phyloP scores from a whole-genome alignment of 2,888 invertebrate genomes.

The Sclerodermus sp. region DNA sequence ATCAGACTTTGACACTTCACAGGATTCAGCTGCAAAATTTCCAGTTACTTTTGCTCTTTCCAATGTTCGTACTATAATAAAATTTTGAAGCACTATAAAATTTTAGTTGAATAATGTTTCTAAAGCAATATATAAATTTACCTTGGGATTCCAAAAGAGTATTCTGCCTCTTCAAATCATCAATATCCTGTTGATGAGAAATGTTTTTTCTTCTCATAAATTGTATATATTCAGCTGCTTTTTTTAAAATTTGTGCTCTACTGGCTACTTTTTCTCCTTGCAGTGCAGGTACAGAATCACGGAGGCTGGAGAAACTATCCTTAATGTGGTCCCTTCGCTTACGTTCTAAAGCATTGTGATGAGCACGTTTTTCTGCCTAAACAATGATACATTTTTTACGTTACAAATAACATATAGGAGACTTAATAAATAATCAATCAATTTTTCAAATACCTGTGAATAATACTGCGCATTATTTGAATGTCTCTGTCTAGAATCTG shows the following conservation, averaged over 20 bases:
- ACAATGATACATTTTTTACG: slow-evolving; percentile 4
- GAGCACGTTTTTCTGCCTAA: slow-evolving; percentile 94
- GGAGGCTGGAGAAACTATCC: slow-evolving; percentile 92
- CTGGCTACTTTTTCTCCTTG: slow-evolving; percentile 98
- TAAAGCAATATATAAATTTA: slow-evolving; percentile 54
- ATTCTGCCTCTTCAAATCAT: slow-evolving; percentile 91
- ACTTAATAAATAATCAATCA: neutral
- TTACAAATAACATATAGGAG: neutral
- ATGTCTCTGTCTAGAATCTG: slow-evolving; percentile 71
- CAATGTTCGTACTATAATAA: slow-evolving; percentile 69
- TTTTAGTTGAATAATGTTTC: slow-evolving; percentile 5
- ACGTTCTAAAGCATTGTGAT: slow-evolving; percentile 97
- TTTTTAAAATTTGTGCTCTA: slow-evolving; percentile 95
- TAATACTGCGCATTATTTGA: slow-evolving; percentile 72
- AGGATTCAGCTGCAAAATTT: slow-evolving; percentile 65
- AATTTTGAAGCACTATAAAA: slow-evolving; percentile 10
- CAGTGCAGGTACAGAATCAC: slow-evolving; percentile 92
- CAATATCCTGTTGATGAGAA: slow-evolving; percentile 92
- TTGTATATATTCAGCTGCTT: slow-evolving; percentile 97
- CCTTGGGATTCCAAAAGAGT: slow-evolving; percentile 86
- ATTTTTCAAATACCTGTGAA: slow-evolving; percentile 66
- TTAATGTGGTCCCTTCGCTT: slow-evolving; percentile 98
- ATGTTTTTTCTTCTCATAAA: slow-evolving; percentile 92
- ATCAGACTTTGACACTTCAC: slow-evolving; percentile 59
- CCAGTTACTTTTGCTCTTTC: slow-evolving; percentile 82